Base-by-base conservation (phyloP, 1,140 invertebrate genomes). In the Eurosta solidaginis region DNA sequence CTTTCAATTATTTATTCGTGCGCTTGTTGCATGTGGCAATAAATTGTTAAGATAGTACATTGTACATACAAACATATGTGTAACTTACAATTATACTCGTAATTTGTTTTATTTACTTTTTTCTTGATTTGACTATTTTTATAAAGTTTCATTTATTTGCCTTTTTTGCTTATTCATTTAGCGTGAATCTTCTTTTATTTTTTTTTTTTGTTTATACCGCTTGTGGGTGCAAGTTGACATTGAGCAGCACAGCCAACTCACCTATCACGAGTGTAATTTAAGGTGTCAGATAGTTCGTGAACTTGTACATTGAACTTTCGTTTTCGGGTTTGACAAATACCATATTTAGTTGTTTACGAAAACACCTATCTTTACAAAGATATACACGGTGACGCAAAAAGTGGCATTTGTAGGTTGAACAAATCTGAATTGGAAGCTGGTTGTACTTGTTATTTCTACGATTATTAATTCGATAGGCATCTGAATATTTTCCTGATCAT, bases 1-100 rank as follows among this genome's bases (percentile, higher is more conserved):
- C 59, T 68, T 68, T 68, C 29, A 42, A 40, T 68, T 68, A 68
- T 68, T 68, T 68, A 42, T 68, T 42, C 17, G 59, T 68, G 59
- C 59, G 33, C 59, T 68, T 68, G 59, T 68, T 68, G 33, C 59
- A 22, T 68, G 33, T 68, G 17, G 33, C 36, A 36, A 68, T 68
- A 68, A 68, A 68, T 68, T 68, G n/a, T n/a, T n/a, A n/a, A n/a
- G n/a, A n/a, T n/a, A n/a, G n/a, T n/a, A n/a, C n/a, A n/a, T n/a
- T n/a, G n/a, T n/a, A n/a, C n/a, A n/a, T n/a, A n/a, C n/a, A n/a
- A n/a, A n/a, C n/a, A n/a, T n/a, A n/a, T n/a, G n/a, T n/a, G n/a
- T n/a, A n/a, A 40, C 36, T 20, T 40, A 68, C 59, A 7, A 68
- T n/a, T 40, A 68, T n/a, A 68, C 9, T 33, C 9, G 0, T 17